Base-by-base conservation (phyloP, 2,888 invertebrate species). In the Agrochola lota region DNA sequence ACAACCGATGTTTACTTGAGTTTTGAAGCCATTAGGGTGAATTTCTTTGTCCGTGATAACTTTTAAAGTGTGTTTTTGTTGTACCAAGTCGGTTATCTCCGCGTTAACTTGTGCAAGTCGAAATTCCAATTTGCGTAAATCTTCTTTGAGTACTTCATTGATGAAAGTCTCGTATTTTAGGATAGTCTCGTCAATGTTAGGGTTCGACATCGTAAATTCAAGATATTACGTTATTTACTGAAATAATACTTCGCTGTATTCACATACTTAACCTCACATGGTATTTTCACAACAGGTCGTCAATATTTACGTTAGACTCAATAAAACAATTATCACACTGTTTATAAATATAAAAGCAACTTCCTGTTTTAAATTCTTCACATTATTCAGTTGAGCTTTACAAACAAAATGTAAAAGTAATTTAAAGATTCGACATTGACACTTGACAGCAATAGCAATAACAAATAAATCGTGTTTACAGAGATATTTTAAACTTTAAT, bases 1-100 rank as follows among this genome's bases (percentile, higher is more conserved):
- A 88, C 98, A 98, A n/a, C 99, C 99, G 52, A 99, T 94, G 91
- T 99, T 98, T 46, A 99, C 97, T 90, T 96, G 96, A 7, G 94
- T 93, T 90, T 96, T 96, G 71, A 96, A 95, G 3, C 96, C 95
- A 35, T 92, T 75, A 9, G 97, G 96, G 68, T 97, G 95, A 0
- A 97, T 91, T 6, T 96, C 94, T 57, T 97, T 97, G 77, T 97
- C 97, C 70, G 97, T 93, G 7, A 98, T 94, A 0, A 98, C 97
- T 91, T 98, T 97, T 40, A 99, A 97, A 0, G 97, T 97, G 76
- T 97, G 98, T 92, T 98, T 98, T 66, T 99, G 96, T 90, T 98
- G 98, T 15, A 98, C 93, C 82, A 98, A 97, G 90, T 98, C 98
- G 7, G 98, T 96, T 11, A 98, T 96, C 92, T 98, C 98, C 1